Evolutionary conservation across 2,113 vertebrate species (phyloP).

Genomic region (Coturnix japonica): DNA sequence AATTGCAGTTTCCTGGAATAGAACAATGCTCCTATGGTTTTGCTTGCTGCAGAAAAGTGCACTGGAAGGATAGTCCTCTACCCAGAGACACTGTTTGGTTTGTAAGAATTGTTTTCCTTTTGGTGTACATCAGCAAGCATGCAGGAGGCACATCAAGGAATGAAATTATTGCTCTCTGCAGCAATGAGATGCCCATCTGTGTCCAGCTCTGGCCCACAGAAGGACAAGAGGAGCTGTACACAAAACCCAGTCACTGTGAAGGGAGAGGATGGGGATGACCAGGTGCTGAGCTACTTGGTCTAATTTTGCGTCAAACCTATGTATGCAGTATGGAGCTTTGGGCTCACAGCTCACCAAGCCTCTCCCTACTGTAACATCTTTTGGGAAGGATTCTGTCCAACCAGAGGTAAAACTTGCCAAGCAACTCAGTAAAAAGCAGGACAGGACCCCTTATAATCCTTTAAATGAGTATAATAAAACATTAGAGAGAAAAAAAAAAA

Average conservation of each 20-base stretch:
- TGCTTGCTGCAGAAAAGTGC: not conserved
- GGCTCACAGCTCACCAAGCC: not conserved
- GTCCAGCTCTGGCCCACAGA: not conserved
- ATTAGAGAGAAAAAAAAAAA: not conserved
- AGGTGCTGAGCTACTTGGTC: not conserved
- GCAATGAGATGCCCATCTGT: fast-evolving
- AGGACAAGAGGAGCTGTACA: not conserved
- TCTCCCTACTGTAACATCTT: not conserved
- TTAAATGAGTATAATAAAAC: not conserved
- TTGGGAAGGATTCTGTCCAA: not conserved
- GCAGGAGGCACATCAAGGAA: not conserved
- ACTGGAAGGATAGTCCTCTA: not conserved
- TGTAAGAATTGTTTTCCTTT: fast-evolving
- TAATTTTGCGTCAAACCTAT: not conserved
- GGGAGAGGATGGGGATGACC: no score
- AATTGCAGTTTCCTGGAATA: not conserved
- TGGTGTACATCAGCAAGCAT: fast-evolving
- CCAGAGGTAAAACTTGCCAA: not conserved
- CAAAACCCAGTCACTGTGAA: not conserved
- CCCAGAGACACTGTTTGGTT: fast-evolving
- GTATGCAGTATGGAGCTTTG: fast-evolving
- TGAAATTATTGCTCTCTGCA: not conserved
- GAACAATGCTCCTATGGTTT: fast-evolving
- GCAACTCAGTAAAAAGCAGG: not conserved
- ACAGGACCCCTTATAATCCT: not conserved